Conservation (phyloP, 2,888 invertebrate genomes). For the Cheilosia soror region DNA sequence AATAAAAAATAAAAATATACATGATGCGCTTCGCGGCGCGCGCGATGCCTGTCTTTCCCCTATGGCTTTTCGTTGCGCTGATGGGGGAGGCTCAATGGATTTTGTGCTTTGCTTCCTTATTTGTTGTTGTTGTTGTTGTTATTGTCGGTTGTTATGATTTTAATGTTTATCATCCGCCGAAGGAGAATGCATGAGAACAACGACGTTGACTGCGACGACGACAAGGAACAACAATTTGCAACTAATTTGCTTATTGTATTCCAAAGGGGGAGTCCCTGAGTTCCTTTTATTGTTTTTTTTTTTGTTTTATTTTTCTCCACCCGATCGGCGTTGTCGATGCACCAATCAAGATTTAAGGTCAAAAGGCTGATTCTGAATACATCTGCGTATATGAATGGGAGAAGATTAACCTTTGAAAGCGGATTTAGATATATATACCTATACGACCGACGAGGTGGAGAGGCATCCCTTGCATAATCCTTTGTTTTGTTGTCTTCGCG, state of each 20-base stretch:
- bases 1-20: neutral
- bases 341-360: constrained; percentile 63
- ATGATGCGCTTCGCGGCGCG: constrained; percentile 32
- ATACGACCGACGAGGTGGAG: neutral
- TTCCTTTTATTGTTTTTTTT: neutral
- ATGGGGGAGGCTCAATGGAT: constrained; percentile 69
- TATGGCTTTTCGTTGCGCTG: constrained; percentile 53
- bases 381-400: constrained; percentile 35
- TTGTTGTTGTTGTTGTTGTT: constrained; percentile 75
- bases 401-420: constrained; percentile 38
- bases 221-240: constrained; percentile 72
- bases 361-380: constrained; percentile 39
- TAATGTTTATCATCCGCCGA: constrained; percentile 54
- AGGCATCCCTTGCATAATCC: constrained; percentile 33
- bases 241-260: constrained; percentile 74
- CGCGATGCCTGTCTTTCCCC: constrained; percentile 65
- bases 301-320: neutral
- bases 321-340: constrained; percentile 24
- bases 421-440: neutral
- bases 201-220: constrained; percentile 37
- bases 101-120: constrained; percentile 71
- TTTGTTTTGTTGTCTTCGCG: neutral
- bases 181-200: constrained; percentile 50
- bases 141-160: constrained; percentile 66
- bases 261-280: constrained; percentile 50